These are phyloP conservation scores for Lepidocyrtinus sp. DNA, from an alignment of 2,888 invertebrate species.

Conservation along the genomic window DNA sequence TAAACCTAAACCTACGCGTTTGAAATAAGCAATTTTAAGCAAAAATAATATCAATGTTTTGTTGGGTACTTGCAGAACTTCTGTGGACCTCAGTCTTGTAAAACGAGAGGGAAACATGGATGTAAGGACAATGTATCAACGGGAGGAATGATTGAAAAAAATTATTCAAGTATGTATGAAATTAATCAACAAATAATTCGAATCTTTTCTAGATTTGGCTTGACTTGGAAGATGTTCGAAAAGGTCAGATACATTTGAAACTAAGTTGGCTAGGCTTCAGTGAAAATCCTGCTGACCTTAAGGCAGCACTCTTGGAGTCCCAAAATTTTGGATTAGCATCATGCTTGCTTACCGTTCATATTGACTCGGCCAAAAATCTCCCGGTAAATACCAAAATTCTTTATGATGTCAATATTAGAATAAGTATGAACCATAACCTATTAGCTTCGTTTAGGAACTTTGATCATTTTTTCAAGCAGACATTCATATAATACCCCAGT, in stretches of 20 bases:
- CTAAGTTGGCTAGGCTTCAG: conserved; percentile 83
- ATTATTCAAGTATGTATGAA: neutral
- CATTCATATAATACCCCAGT: no score
- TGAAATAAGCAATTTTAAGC: no score
- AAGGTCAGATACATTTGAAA: conserved; percentile 92
- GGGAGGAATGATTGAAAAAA: neutral
- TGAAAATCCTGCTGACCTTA: conserved; percentile 65
- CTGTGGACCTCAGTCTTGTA: conserved; percentile 68
- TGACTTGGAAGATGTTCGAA: conserved; percentile 94
- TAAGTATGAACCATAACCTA: no score
- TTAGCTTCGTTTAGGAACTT: no score
- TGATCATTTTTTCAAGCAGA: no score
- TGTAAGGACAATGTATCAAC: conserved; percentile 31
- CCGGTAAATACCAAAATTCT: conserved; percentile 81
- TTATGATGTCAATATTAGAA: no score
- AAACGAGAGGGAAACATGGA: conserved; percentile 68
- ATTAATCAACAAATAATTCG: neutral
- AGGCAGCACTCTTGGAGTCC: conserved; percentile 68
- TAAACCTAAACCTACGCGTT: no score
- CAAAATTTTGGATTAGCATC: conserved; percentile 72
- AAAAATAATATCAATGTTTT: conserved; percentile 25
- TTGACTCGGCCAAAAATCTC: conserved; percentile 93
- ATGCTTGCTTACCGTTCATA: conserved; percentile 83
- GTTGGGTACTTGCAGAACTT: no score
- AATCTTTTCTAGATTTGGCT: conserved; percentile 82